phyloP scores from a whole-genome alignment of 2,113 vertebrate species.

The Pelodiscus sinensis region DNA sequence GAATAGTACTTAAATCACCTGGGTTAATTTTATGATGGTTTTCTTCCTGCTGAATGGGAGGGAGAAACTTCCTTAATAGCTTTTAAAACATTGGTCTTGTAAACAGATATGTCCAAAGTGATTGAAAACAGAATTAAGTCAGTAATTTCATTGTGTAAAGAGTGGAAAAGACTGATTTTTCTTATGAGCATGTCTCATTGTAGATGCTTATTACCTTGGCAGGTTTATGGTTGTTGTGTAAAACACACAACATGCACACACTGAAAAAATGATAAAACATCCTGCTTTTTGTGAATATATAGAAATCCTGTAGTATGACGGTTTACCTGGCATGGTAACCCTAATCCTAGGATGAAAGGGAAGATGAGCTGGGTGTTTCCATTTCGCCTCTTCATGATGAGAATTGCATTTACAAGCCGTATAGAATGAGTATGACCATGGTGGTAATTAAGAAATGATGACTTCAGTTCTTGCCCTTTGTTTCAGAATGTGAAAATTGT shows the following conservation, averaged over 20 bases:
- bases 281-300: not conserved
- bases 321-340: not conserved
- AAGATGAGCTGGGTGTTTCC: not conserved
- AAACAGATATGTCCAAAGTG: not conserved
- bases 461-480: constrained; percentile 17
- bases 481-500: constrained; percentile 51
- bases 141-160: not conserved
- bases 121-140: constrained; percentile 12
- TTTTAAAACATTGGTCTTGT: constrained; percentile 16
- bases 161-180: not conserved
- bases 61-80: constrained; percentile 17
- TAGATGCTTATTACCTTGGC: constrained; percentile 18
- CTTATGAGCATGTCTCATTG: not conserved
- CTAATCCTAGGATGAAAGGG: not conserved
- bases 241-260: not conserved
- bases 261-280: not conserved
- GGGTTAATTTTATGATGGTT: constrained; percentile 27
- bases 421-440: not conserved
- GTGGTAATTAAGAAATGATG: not conserved
- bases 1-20: constrained; percentile 13
- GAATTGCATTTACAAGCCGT: not conserved
- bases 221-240: not conserved
- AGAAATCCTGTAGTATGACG: not conserved
- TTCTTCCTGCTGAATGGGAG: not conserved
- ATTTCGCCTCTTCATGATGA: not conserved